These are phyloP conservation scores for Corvus hawaiiensis DNA, from an alignment of 2,113 vertebrate genomes.

Conservation along the genomic window DNA sequence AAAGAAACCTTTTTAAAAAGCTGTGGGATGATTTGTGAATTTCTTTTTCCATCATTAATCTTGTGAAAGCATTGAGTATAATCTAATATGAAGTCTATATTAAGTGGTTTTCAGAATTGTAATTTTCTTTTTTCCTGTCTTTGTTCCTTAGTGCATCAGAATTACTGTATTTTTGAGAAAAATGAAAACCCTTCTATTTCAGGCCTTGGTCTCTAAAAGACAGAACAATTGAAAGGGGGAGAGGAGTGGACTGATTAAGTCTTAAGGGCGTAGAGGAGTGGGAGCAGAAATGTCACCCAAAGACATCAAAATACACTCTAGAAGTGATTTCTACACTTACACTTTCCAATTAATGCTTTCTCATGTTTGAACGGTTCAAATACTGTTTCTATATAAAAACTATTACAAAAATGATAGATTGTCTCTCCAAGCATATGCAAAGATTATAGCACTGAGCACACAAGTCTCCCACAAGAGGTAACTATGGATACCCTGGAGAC, in stretches of 20 bases:
- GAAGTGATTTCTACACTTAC: neutral
- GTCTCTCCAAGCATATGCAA: neutral
- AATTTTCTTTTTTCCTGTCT: neutral
- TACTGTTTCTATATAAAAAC: neutral
- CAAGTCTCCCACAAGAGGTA: neutral
- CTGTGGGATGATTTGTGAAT: neutral
- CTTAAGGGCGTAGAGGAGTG: accelerated
- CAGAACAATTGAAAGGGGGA: neutral
- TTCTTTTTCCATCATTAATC: neutral
- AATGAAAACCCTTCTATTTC: neutral
- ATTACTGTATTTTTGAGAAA: neutral
- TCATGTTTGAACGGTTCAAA: neutral
- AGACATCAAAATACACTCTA: neutral
- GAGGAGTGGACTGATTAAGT: neutral
- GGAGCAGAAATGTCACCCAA: neutral
- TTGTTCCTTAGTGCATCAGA: neutral
- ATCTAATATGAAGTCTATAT: neutral
- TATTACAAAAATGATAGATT: neutral
- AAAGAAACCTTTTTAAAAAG: neutral
- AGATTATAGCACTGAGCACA: neutral
- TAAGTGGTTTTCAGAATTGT: neutral
- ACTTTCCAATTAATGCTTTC: neutral
- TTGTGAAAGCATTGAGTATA: neutral
- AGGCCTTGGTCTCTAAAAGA: neutral
- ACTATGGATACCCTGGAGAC: no score